Evolutionary conservation across 2,888 invertebrate species (phyloP), one percentile per base, ranked within the genome.

Genomic region (Brachycybe producta): DNA sequence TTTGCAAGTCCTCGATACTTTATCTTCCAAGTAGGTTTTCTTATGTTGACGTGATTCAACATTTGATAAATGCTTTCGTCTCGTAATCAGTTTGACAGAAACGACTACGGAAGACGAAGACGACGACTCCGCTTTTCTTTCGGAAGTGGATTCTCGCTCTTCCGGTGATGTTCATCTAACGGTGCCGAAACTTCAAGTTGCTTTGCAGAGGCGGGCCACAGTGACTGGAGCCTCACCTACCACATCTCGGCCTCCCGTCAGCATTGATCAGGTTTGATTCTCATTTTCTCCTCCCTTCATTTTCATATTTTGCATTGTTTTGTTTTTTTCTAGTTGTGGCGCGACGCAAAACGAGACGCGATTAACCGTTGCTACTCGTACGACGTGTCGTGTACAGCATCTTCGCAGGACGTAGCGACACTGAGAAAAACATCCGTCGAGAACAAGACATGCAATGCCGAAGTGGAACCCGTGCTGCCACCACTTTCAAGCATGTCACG

Each of bases 181-280:
- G 64, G 78, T 81, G 44, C 76, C 81, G 2, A 83, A 82, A 66
- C 85, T 86, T 7, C 74, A 82, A 52, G 75, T 79, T 19, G 74
- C 80, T 56, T 73, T 83, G 32, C 84, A 84, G 64, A 75, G 91
- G 11, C 73, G 92, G 17, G 87, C 91, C 59, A 86, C 90, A 1
- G 84, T 92, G 57, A 82, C 88, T 59, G 88, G 92, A 15, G 82
- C 78, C 51, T 78, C 78, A 57, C 80, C 82, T n/a, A 74, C 74
- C 13, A 72, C 73, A 56, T 74, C 74, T 60, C 67, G 76, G 27
- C 76, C 79, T 50, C 74, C 75, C 53, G 73, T 77, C 57, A 73
- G 77, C 60, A 74, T 82, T 51, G 80, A 84, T 61, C 79, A 82
- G 71, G 77, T 80, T 59, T 5, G 15, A 38, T 17, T 8, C 7